Conservation (phyloP, 2,113 vertebrate genomes). For the Megaceryle maxima region DNA sequence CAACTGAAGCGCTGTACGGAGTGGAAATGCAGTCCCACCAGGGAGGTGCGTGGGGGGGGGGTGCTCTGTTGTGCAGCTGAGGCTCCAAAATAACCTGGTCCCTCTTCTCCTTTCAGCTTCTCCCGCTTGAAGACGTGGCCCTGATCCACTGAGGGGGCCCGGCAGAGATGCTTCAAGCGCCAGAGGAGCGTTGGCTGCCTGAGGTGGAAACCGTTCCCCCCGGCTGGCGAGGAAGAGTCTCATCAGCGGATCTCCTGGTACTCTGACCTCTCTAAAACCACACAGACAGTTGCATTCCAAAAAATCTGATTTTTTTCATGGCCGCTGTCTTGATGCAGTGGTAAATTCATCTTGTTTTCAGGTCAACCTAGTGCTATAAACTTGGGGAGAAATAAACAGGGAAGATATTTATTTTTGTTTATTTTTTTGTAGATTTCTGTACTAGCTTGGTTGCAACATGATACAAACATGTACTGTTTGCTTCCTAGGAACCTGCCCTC, state of each 20-base stretch:
- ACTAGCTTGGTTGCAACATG: constrained; percentile 33
- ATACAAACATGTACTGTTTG: neutral
- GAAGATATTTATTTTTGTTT: constrained; percentile 56
- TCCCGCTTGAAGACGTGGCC: neutral
- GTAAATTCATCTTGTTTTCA: constrained; percentile 26
- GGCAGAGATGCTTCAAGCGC: neutral
- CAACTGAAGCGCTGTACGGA: neutral
- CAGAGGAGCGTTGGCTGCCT: neutral
- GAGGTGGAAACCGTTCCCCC: neutral
- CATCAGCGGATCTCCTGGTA: fast-evolving
- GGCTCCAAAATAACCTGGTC: neutral
- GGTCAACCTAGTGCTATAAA: constrained; percentile 4
- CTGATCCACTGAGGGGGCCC: neutral
- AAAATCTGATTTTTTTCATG: neutral
- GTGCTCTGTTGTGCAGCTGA: neutral
- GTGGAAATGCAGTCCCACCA: fast-evolving
- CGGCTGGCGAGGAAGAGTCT: neutral
- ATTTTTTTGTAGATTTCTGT: constrained; percentile 54
- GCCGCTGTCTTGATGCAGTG: neutral
- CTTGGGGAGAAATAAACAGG: constrained; percentile 44
- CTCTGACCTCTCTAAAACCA: constrained; percentile 24
- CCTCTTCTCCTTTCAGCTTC: neutral
- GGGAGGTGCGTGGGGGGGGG: neutral
- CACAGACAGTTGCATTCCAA: neutral
- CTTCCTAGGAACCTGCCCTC: constrained; percentile 49